Base-by-base conservation (phyloP, 2,888 invertebrate genomes). In the Hydropsyche betteni region DNA sequence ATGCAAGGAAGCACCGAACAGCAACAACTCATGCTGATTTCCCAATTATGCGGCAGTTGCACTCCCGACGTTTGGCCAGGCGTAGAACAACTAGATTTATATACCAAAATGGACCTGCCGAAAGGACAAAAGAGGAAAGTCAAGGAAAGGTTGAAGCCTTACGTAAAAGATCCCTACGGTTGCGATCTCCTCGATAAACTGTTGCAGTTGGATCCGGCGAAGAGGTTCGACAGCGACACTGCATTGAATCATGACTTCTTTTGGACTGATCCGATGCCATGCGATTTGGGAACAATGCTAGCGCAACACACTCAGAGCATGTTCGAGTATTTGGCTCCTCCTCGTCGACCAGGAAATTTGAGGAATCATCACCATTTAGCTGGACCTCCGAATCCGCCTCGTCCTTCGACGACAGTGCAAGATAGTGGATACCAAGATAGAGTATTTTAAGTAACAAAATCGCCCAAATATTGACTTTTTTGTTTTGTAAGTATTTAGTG, bases 1-100 rank as follows among this genome's bases (percentile, higher is more conserved):
- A 96, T 96, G 95, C 95, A 95, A 88, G 99, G 99, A 16, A 95
- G 94, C 70, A 97, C 98, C 0, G 99, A 99, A 81, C 98, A 98
- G 82, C 95, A 97, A 83, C 99, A 99, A 83, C 85, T 99, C 8
- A 94, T 94, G 38, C 88, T 98, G 14, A 99, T 99, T 78, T 95
- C 96, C 0, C 97, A 98, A 83, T 87, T 99, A 6, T 99, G 99
- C 83, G 99, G 99, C 0, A 96, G 97, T 0, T 97, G 99, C 79
- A 95, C 93, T 0, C 93, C 96, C 0, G 93, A 96, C 79, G 93
- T 94, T 4, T 99, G 98, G 98, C 96, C 96, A 0, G 96, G 94
- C 0, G 97, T 98, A 0, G 97, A 97, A 82, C 92, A 89, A 80
- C 86, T 99, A 16, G 97, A 97, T 80, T 85, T 97, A 0, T 98